A percentile compares a stretch with the other conserved stretches of the same genome.
Evolutionary conservation across 1,140 invertebrate species (phyloP).

Genomic region (Artemia franciscana): DNA sequence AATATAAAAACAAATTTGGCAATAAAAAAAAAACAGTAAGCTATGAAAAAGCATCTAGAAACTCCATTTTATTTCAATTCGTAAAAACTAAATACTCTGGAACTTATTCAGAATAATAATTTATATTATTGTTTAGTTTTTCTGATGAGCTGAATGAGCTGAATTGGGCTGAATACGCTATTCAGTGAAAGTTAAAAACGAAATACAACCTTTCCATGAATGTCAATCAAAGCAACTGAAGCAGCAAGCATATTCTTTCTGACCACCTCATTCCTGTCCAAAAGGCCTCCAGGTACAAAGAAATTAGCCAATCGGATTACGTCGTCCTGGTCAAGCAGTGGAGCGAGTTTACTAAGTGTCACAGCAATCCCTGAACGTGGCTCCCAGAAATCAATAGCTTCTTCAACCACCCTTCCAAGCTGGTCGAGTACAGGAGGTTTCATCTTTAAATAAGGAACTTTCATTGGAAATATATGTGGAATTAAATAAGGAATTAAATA

Average conservation of each 20-base stretch:
- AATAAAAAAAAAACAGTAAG: too few species aligned
- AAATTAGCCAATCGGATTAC: slow-evolving; percentile 22
- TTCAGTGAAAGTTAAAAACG: background rate
- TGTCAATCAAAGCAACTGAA: slow-evolving; percentile 67
- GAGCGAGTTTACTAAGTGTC: slow-evolving; percentile 45
- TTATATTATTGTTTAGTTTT: too few species aligned
- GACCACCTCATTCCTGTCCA: slow-evolving; percentile 58
- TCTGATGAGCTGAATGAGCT: too few species aligned
- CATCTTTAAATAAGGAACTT: too few species aligned
- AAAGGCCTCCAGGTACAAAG: slow-evolving; percentile 64
- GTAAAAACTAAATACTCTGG: too few species aligned
- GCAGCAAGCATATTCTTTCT: slow-evolving; percentile 74
- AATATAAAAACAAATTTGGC: too few species aligned
- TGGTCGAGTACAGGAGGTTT: slow-evolving; percentile 65
- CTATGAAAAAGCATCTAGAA: too few species aligned
- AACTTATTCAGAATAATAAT: too few species aligned
- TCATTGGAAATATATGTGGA: too few species aligned
- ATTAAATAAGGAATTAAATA: too few species aligned
- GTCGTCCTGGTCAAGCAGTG: slow-evolving; percentile 35
- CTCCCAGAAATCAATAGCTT: slow-evolving; percentile 66
- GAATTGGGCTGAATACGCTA: too few species aligned
- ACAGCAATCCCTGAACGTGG: slow-evolving; percentile 65
- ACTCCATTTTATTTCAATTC: too few species aligned
- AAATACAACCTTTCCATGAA: slow-evolving; percentile 53
- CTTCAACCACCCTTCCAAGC: slow-evolving; percentile 66